These are phyloP conservation scores for Loxodonta africana DNA, from an alignment of 2,113 vertebrate genomes.

Conservation along the genomic window DNA sequence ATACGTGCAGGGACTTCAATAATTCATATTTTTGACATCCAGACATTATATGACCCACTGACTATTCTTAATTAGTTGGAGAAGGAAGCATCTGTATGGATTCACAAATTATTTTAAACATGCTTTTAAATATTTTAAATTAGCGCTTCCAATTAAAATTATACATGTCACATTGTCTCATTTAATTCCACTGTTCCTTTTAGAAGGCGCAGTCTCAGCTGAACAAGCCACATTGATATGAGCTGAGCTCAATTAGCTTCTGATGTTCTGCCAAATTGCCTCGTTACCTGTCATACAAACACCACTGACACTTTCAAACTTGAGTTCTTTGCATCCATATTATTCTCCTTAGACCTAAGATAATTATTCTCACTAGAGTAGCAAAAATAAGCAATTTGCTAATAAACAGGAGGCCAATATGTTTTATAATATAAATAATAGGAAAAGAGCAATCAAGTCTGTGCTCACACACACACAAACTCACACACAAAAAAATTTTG, in stretches of 20 bases:
- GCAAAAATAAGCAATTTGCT: conserved; percentile 81
- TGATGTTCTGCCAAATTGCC: conserved; percentile 89
- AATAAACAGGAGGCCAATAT: conserved; percentile 77
- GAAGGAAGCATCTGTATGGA: conserved; percentile 81
- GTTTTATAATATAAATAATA: conserved; percentile 72
- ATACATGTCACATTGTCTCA: conserved; percentile 88
- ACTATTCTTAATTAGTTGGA: conserved; percentile 87
- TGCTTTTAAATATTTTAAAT: conserved; percentile 89
- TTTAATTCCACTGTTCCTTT: conserved; percentile 84
- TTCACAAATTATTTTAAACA: conserved; percentile 88
- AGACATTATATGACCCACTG: conserved; percentile 82
- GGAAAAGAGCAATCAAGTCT: conserved; percentile 19
- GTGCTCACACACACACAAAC: not conserved
- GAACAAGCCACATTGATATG: conserved; percentile 84
- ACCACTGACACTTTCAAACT: conserved; percentile 79
- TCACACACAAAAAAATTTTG: not conserved
- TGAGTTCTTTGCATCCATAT: conserved; percentile 74
- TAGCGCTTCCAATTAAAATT: conserved; percentile 88
- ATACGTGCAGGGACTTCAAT: conserved; percentile 77
- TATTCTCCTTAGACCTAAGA: conserved; percentile 77
- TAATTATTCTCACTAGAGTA: conserved; percentile 79
- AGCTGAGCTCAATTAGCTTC: conserved; percentile 89
- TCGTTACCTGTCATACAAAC: conserved; percentile 88
- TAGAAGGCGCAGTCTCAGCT: conserved; percentile 80
- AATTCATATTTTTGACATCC: conserved; percentile 86